Base-by-base conservation (phyloP, 2,797 vertebrate genomes). In the Syngnathus rostellatus region DNA sequence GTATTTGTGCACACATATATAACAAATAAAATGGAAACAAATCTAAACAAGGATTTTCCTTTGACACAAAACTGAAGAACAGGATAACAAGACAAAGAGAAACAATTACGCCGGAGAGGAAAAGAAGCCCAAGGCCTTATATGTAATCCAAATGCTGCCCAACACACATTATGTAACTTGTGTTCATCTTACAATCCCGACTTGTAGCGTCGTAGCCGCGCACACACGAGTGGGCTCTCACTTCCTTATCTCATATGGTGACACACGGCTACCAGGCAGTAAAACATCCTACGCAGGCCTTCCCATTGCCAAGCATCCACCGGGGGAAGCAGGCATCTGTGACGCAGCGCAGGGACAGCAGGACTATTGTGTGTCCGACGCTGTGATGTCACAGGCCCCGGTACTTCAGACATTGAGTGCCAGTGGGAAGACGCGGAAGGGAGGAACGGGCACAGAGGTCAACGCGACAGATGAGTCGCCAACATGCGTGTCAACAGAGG, bases 321-420 rank as follows among this genome's bases (percentile, higher is more conserved):
- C 68, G 76, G 78, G 79, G 67, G 68, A 65, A 64, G 77, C 74
- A 64, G 68, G 78, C 86, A 81, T 84, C 70, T 71, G 82, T 88
- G 87, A 88, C 85, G 86, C 80, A 78, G 81, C 72, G 63, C 23
- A 16, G 74, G 64, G 68, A 87, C 78, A 89, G 83, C 82, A 77
- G 23, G 1, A 68, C 80, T 79, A 89, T 91, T 92, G 90, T 92
- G 74, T 69, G 48, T 62, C 69, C 54, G 46, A 59, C 39, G 25
- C 82, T 84, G 79, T 86, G 85, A 90, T 85, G 89, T 88, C 85
- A 86, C 79, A 57, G 9, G 74, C 40, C 65, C 76, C 77, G 81
- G 81, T 70, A 80, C 87, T 88, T 92, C 87, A 91, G 91, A 91
- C 75, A 60, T 73, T 72, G 80, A 77, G 76, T 78, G 79, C 61